phyloP scores from a whole-genome alignment of 1,140 invertebrate species.

The Drosophila aff. region DNA sequence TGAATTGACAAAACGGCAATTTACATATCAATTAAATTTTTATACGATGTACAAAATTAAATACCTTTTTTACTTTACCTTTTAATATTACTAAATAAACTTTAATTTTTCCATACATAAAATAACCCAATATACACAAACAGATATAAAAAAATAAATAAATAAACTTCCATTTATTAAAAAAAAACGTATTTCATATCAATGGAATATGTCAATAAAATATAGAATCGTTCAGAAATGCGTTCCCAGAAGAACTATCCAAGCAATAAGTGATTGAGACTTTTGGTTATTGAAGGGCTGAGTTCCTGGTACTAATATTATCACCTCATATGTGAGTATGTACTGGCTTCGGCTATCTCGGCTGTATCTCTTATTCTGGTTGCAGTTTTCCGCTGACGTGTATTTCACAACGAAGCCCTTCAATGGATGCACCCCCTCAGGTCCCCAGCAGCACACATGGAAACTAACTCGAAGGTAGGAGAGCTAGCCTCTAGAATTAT shows the following conservation, averaged over 20 bases:
- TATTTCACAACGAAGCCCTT: conserved; percentile 62
- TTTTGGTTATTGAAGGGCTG: not conserved
- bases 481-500: conserved; percentile 52
- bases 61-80: rapidly evolving
- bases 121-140: too few species aligned
- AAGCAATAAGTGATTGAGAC: conserved; percentile 2
- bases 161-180: too few species aligned
- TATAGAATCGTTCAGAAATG: not conserved
- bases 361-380: conserved; percentile 36
- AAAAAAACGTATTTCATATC: too few species aligned
- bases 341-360: conserved; percentile 31
- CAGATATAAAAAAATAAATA: too few species aligned
- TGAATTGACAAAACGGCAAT: not conserved
- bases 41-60: too few species aligned
- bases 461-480: conserved; percentile 26
- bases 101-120: too few species aligned
- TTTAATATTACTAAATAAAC: not conserved
- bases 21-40: not conserved
- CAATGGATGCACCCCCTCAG: conserved; percentile 34
- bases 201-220: too few species aligned
- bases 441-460: not conserved
- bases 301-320: conserved; percentile 7
- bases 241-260: not conserved
- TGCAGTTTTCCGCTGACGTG: conserved; percentile 57
- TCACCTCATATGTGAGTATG: conserved; percentile 11